These are phyloP conservation scores for Misgurnus anguillicaudatus DNA, from an alignment of 2,113 vertebrate genomes.

Conservation along the genomic window DNA sequence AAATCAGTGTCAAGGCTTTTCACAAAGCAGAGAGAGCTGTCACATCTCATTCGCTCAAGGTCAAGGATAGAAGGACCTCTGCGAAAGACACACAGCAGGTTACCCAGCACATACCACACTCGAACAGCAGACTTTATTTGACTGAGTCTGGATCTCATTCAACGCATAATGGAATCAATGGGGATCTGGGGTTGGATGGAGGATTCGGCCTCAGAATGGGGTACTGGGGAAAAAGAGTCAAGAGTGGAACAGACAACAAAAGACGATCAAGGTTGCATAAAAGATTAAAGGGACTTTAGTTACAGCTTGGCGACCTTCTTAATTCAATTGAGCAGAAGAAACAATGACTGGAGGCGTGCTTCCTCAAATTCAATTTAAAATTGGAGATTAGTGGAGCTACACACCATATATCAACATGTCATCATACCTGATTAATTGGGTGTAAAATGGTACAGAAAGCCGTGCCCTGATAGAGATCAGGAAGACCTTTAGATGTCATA, in stretches of 20 bases:
- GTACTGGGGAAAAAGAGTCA: constrained; percentile 3
- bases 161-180: constrained; percentile 32
- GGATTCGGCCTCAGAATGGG: constrained; percentile 6
- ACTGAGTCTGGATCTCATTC: constrained; percentile 27
- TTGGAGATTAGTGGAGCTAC: background rate
- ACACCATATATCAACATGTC: background rate
- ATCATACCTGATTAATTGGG: background rate
- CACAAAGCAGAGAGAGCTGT: constrained; percentile 20
- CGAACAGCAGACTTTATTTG: constrained; percentile 33
- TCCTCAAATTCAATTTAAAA: constrained; percentile 4
- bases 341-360: background rate
- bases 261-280: constrained; percentile 18
- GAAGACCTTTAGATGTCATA: background rate
- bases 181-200: constrained; percentile 29
- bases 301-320: constrained; percentile 16
- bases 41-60: constrained; percentile 27
- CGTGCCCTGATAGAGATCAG: background rate
- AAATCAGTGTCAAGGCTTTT: constrained; percentile 31
- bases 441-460: background rate
- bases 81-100: constrained; percentile 20
- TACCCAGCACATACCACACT: constrained; percentile 13
- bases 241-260: constrained; percentile 7
- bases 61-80: constrained; percentile 25
- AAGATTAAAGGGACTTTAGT: constrained; percentile 9
- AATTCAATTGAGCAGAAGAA: constrained; percentile 27